Evolutionary conservation across 2,797 vertebrate species (phyloP), one percentile per base, ranked within the genome.

Genomic region (Microctenopoma steveboyesi): DNA sequence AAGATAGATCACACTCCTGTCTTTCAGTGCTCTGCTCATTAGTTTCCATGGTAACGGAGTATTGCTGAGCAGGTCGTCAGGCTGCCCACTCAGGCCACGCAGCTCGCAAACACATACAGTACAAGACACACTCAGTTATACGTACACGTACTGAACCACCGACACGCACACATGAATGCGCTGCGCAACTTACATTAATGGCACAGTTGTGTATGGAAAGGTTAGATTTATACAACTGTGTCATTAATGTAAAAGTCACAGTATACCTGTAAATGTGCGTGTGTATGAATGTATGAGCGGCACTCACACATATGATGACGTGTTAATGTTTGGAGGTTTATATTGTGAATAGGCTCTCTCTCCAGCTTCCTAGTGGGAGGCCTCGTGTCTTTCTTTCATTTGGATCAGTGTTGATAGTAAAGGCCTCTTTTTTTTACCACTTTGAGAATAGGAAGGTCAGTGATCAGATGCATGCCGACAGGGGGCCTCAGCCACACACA

Each of bases 31-130:
- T 68, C 61, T 53, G 60, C 86, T 88, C 86, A 89, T 91, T 93
- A 89, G 94, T 95, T 94, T 94, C 92, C 91, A 93, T 93, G 91
- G 93, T 84, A 89, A 94, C 91, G 27, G 74, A 76, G 83, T 90
- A 93, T 93, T 91, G 92, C 93, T 88, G 91, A 89, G 89, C 83
- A 86, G 86, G 90, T 90, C 78, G 85, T 89, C 91, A 88, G 79
- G 82, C 92, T 89, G 89, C 94, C 93, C 92, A 94, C 93, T 93
- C 91, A 92, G 78, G 75, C 80, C 51, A 80, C 63, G 67, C 66
- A 49, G 64, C 81, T 79, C 74, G 81, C 59, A 71, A 66, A 74
- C 57, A 64, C 79, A 69, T 47, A 14, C 65, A 64, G 11, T 15
- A 18, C 64, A 51, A 37, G 30, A 71, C 39, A 45, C 48, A 52